phyloP scores from a whole-genome alignment of 2,888 invertebrate genomes.

The Auanema freiburgensis region DNA sequence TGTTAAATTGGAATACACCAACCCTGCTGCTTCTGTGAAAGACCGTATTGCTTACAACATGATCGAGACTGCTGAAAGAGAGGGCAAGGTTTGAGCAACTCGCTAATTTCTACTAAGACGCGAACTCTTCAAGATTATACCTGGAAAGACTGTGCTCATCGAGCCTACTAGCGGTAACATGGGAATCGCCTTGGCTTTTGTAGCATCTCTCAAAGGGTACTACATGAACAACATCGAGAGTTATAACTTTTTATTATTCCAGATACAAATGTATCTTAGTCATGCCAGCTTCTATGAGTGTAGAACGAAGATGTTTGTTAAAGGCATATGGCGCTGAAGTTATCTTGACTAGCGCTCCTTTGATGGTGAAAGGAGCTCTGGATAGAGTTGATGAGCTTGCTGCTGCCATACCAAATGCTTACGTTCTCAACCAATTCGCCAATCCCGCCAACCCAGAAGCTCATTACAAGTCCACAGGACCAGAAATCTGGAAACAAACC shows the following conservation, averaged over 20 bases:
- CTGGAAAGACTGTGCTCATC: conserved; percentile 51
- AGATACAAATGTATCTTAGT: conserved; percentile 59
- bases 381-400: conserved; percentile 44
- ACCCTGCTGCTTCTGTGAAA: conserved; percentile 60
- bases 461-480: conserved; percentile 63
- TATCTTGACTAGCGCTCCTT: conserved; percentile 56
- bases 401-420: conserved; percentile 46
- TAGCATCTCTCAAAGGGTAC: conserved; percentile 24
- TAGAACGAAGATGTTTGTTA: conserved; percentile 54
- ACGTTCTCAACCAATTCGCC: conserved; percentile 49
- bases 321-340: conserved; percentile 52
- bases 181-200: conserved; percentile 60
- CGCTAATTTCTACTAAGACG: not conserved
- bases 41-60: conserved; percentile 60
- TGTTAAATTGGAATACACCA: conserved; percentile 62
- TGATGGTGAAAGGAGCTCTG: conserved; percentile 51
- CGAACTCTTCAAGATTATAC: conserved; percentile 32
- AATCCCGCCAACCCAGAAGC: conserved; percentile 58
- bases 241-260: conserved; percentile 3
- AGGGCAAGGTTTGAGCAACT: conserved; percentile 24
- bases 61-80: conserved; percentile 56
- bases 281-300: conserved; percentile 62
- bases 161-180: conserved; percentile 62
- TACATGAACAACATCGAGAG: not conserved
- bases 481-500: conserved; percentile 63